Evolutionary conservation across 2,113 vertebrate genomes (phyloP), one percentile per base, ranked within the genome.

Genomic region (Rhineura floridana): DNA sequence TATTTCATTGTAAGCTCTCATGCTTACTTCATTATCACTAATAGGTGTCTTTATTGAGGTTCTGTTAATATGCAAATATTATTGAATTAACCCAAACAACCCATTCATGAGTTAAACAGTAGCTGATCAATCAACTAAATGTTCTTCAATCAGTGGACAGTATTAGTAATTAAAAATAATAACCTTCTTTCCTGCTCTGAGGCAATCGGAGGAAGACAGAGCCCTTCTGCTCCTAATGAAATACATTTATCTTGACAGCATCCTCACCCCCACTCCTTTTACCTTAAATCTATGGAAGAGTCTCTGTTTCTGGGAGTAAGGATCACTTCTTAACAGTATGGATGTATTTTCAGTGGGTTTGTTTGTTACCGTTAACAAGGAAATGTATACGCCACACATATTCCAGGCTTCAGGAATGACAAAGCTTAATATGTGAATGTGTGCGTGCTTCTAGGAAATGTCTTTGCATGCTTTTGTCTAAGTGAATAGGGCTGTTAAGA

Each of bases 361-460:
- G 55, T 52, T 67, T 72, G 8, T 52, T 72, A 23, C 36, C 59
- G 15, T n/a, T 44, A 36, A 30, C 8, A 6, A 30, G 46, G 36
- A 81, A 81, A 82, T 52, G 3, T n/a, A 15, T 46, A 3, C 12
- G 42, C 46, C 62, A 46, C 12, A 46, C 10, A 33, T 75, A 69
- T 55, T 50, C 42, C n/a, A 0, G 0, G 0, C 50, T 72, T 63
- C 63, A 55, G 77, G 62, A 46, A 44, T 42, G 0, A 50, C 23
- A 76, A 78, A 52, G 12, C 1, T 78, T 52, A 87, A 67, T 1
- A n/a, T n/a, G n/a, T n/a, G n/a, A n/a, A n/a, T n/a, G n/a, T n/a
- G 0, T 1, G 0, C 81, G 55, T 63, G 76, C 30, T 1, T 0
- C 1, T 33, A 44, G 9, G 4, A 11, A 12, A 65, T 30, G 33